Evolutionary conservation across 2,797 vertebrate species (phyloP), one percentile per base, ranked within the genome.

Genomic region (Scomberomorus guttatus): DNA sequence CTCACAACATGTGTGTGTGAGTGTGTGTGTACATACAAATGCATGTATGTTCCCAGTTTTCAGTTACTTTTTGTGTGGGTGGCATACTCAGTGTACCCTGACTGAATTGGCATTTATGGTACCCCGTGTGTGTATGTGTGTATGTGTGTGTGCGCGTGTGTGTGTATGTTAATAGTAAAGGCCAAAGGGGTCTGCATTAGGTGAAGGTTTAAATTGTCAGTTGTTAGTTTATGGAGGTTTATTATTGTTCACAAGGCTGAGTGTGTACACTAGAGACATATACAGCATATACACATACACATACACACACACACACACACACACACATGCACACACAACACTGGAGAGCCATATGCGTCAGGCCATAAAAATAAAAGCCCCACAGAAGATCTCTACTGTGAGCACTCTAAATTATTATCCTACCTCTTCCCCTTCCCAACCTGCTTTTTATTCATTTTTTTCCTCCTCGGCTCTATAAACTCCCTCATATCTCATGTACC

Each of bases 331-430:
- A 64, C 32, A 20, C 56, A 61, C 58, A 86, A 61, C 84, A 79
- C 77, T 42, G 25, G 69, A 84, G 85, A 82, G 76, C 73, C 78
- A 2, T 65, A 66, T 82, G 79, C 14, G 11, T 70, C 73, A 55
- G 83, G 60, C 86, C 59, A 84, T 94, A 89, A 93, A 92, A 92
- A 65, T 83, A 80, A 94, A 94, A 90, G 50, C 74, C 63, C 74
- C 86, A 80, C 81, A 60, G 72, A 85, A 90, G 83, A 81, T 72
- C 82, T 80, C 76, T 72, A 52, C 54, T 50, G 62, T 61, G 80
- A 82, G 79, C 77, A 54, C 67, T 80, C 77, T 88, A 79, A 85
- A 85, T 93, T 76, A 89, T 92, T 90, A 85, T 91, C 83, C 69
- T 82, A 67, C 76, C 72, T 73, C 69, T 77, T 39, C 60, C 79